Evolutionary conservation across 2,797 vertebrate species (phyloP), one percentile per base, ranked within the genome.

Genomic region (Labroides dimidiatus): DNA sequence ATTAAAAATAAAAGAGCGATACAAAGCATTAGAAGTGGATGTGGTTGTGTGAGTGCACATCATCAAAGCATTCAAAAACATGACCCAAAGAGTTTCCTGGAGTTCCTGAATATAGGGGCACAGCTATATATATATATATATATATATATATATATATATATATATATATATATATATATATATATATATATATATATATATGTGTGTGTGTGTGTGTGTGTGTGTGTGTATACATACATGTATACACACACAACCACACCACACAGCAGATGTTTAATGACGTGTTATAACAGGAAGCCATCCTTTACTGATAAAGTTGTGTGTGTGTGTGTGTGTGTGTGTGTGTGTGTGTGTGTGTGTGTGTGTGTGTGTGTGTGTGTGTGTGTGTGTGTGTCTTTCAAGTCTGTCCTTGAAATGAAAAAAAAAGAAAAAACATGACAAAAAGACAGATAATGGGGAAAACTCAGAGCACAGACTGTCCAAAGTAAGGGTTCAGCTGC

Each of bases 21-120:
- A n/a, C n/a, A n/a, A n/a, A n/a, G n/a, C n/a, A n/a, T n/a, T n/a
- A n/a, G n/a, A n/a, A n/a, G n/a, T n/a, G n/a, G n/a, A n/a, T n/a
- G n/a, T n/a, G n/a, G n/a, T n/a, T n/a, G n/a, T n/a, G n/a, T n/a
- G n/a, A n/a, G n/a, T n/a, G n/a, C n/a, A n/a, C n/a, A n/a, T n/a
- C n/a, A n/a, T n/a, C n/a, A n/a, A n/a, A n/a, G n/a, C n/a, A n/a
- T n/a, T n/a, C n/a, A n/a, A n/a, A n/a, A 81, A 70, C 80, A 83
- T 71, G 81, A 44, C 74, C 80, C 4, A 17, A 69, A 72, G 75
- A 76, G 86, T 75, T 82, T 84, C 74, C 78, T 75, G 76, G 73
- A 75, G 63, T 70, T 78, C 64, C 30, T n/a, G n/a, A n/a, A n/a
- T n/a, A n/a, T n/a, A n/a, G n/a, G n/a, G n/a, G n/a, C n/a, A n/a